Evolutionary conservation across 2,797 vertebrate genomes (phyloP).

Genomic region (Trachops cirrhosus): DNA sequence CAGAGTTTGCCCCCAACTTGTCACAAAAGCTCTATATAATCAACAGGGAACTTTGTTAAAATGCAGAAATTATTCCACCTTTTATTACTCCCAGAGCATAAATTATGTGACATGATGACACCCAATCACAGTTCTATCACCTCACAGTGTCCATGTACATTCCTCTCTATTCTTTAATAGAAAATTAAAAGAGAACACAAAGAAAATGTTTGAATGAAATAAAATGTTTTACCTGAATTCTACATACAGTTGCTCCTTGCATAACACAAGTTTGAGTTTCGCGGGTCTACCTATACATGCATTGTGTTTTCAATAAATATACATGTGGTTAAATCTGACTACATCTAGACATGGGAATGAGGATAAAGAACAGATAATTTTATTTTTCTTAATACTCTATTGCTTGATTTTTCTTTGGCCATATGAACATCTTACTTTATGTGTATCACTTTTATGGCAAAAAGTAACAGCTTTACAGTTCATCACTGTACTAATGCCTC

Average conservation of each 20-base stretch:
- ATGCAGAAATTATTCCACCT: neutral
- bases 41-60: neutral
- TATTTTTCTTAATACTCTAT: neutral
- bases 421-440: neutral
- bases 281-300: rapidly evolving
- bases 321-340: neutral
- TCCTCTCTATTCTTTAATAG: neutral
- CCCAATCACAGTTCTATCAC: neutral
- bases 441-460: neutral
- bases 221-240: neutral
- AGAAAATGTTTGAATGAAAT: neutral
- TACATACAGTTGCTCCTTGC: neutral
- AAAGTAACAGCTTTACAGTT: neutral
- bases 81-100: neutral
- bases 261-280: neutral
- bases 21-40: neutral
- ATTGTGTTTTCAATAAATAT: neutral
- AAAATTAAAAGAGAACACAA: neutral
- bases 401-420: neutral
- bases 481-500: neutral
- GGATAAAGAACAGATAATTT: neutral
- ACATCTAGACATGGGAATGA: neutral
- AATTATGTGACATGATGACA: neutral
- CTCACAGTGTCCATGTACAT: neutral
- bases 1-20: neutral